Percentiles rank a stretch among this genome's conserved stretches.
Evolutionary conservation across 2,797 vertebrate genomes (phyloP).

Genomic region (Pangasius mekongensis): DNA sequence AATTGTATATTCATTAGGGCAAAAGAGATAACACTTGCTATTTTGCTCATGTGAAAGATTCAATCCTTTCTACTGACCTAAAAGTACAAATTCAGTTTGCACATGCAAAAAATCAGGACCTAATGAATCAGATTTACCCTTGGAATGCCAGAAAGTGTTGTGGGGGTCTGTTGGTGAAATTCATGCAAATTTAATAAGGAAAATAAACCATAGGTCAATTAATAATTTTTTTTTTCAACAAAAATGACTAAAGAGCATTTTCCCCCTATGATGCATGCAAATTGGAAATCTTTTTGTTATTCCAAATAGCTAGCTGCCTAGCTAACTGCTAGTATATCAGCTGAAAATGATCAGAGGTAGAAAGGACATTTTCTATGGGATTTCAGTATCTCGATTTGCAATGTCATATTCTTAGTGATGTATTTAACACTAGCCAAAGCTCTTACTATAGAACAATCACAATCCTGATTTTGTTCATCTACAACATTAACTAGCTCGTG

Average conservation of each 20-base stretch:
- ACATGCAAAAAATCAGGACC: background rate
- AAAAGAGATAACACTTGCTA: background rate
- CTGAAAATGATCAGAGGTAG: background rate
- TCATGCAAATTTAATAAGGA: no score
- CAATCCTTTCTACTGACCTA: background rate
- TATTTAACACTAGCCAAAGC: background rate
- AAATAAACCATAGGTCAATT: background rate
- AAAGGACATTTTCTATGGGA: background rate
- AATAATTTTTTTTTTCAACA: background rate
- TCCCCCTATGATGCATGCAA: background rate
- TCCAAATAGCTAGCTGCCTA: background rate
- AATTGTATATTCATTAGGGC: background rate
- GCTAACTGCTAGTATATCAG: background rate
- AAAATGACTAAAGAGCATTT: background rate
- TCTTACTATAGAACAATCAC: background rate
- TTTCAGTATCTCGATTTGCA: background rate
- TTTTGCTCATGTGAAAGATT: background rate
- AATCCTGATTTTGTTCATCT: background rate
- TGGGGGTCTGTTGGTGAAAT: background rate
- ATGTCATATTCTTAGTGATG: background rate
- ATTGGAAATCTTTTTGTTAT: background rate
- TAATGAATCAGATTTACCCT: background rate
- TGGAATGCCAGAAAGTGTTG: background rate
- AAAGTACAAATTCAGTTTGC: background rate
- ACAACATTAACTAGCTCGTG: background rate